These are phyloP conservation scores for Candidula unifasciata DNA, from an alignment of 2,888 invertebrate species.

Conservation along the genomic window DNA sequence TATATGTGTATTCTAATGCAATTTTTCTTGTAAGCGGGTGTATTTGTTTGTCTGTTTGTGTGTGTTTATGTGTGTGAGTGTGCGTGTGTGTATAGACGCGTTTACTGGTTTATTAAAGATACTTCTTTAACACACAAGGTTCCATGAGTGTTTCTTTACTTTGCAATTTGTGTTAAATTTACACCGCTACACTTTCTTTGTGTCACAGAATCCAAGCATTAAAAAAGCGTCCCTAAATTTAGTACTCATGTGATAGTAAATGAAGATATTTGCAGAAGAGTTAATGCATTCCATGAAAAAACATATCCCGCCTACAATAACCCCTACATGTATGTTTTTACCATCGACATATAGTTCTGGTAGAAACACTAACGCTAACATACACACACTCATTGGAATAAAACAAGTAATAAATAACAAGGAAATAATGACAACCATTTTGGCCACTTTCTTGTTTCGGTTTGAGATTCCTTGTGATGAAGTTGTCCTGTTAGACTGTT, in stretches of 20 bases:
- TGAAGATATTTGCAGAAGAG: background rate
- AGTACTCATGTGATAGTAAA: constrained; percentile 15
- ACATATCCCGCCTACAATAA: background rate
- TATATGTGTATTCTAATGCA: no score
- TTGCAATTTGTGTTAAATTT: no score
- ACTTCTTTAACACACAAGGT: no score
- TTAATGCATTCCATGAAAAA: background rate
- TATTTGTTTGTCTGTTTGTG: no score
- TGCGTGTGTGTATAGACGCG: no score
- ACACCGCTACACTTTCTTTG: no score
- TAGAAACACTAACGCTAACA: background rate
- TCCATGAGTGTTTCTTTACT: no score
- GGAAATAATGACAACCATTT: constrained; percentile 16
- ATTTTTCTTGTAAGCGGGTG: no score
- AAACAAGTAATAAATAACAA: background rate
- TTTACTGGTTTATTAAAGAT: no score
- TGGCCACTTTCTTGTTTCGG: constrained; percentile 11
- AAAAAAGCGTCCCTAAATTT: background rate
- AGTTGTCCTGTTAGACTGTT: no score
- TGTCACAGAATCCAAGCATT: no score
- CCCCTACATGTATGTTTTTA: background rate
- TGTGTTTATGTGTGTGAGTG: no score
- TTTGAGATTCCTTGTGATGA: background rate
- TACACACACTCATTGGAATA: background rate
- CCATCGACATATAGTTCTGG: background rate